Conservation (phyloP, 2,797 vertebrate species). For the Chaenodraco wilsoni region DNA sequence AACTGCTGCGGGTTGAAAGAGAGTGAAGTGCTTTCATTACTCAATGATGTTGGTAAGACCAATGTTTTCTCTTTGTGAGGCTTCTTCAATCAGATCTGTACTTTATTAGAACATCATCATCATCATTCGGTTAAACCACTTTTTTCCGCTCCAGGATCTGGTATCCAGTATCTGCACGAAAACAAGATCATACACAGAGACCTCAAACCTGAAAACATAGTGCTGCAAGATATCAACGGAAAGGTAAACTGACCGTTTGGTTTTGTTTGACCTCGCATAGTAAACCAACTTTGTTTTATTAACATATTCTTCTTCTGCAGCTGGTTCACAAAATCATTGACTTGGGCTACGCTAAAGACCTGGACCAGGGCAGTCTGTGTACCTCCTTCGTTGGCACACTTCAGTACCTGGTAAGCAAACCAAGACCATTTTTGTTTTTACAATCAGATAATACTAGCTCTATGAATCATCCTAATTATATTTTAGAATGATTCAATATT, state of each 20-base stretch:
- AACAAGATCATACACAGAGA: conserved; percentile 99
- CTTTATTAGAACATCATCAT: neutral
- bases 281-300: neutral
- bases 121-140: neutral
- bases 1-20: conserved; percentile 99
- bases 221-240: conserved; percentile 93
- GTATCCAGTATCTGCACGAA: conserved; percentile 97
- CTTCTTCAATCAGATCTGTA: rapidly evolving
- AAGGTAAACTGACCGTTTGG: conserved; percentile 84
- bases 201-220: conserved; percentile 98
- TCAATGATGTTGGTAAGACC: conserved; percentile 92
- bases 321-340: conserved; percentile 97
- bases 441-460: neutral
- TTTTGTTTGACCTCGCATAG: neutral
- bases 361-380: conserved; percentile 97
- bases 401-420: conserved; percentile 90
- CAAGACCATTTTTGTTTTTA: neutral
- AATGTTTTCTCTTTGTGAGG: neutral
- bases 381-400: conserved; percentile 97
- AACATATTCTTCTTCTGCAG: conserved; percentile 67
- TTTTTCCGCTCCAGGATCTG: conserved; percentile 85
- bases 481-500: neutral
- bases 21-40: conserved; percentile 94
- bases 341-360: conserved; percentile 95
- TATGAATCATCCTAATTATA: neutral